Conservation (phyloP, 2,113 vertebrate genomes). For the Semnornis frantzii region DNA sequence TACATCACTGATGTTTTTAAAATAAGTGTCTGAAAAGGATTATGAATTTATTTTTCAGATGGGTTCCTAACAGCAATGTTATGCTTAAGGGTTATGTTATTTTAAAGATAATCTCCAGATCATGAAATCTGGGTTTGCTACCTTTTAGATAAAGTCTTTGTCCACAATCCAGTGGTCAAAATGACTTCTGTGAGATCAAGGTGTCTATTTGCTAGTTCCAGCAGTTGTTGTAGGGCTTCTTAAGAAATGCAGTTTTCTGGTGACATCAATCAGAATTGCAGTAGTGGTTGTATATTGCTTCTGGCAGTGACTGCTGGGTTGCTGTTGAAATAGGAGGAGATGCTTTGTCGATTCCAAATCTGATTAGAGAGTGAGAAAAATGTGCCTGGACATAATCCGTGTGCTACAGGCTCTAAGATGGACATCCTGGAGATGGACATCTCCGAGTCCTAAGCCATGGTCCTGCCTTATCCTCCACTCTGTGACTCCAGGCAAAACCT, state of each 20-base stretch:
- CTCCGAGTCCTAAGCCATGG: background rate
- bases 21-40: background rate
- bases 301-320: background rate
- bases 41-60: background rate
- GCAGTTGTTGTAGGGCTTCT: background rate
- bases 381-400: background rate
- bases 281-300: background rate
- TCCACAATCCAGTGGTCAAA: background rate
- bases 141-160: slow-evolving; percentile 6
- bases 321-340: background rate
- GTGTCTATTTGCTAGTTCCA: background rate
- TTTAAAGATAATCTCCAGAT: background rate
- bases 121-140: background rate
- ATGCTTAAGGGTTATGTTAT: background rate
- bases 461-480: background rate
- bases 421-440: background rate
- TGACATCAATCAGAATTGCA: background rate
- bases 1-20: background rate
- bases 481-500: background rate
- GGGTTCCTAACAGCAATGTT: background rate
- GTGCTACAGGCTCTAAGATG: background rate
- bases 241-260: background rate
- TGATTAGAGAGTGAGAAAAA: background rate
- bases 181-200: background rate
- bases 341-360: background rate